These are phyloP conservation scores for Drosophila ogumai DNA, from an alignment of 1,140 invertebrate genomes.

Conservation along the genomic window DNA sequence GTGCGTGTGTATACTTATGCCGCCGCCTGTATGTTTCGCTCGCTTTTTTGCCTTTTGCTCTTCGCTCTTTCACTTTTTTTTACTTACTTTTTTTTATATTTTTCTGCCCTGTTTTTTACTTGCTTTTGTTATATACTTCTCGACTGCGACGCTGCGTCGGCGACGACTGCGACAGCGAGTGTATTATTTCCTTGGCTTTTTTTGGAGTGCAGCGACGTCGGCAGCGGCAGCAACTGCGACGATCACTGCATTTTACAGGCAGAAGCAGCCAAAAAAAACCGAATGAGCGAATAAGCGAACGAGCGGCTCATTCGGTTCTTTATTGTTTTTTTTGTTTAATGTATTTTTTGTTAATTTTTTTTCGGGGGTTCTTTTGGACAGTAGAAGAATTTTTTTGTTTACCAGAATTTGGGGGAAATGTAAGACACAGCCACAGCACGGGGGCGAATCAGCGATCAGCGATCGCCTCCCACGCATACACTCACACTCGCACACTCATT, in stretches of 20 bases:
- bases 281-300: constrained; percentile 11
- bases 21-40: constrained; percentile 45
- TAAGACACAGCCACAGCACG: constrained; percentile 9
- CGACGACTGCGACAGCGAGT: constrained; percentile 4
- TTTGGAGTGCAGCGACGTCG: constrained; percentile 62
- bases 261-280: constrained; percentile 5
- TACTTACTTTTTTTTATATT: constrained; percentile 17
- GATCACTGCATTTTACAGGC: constrained; percentile 45
- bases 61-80: constrained; percentile 40
- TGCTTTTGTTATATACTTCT: constrained; percentile 55
- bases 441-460: constrained; percentile 15
- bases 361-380: not conserved
- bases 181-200: constrained; percentile 45
- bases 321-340: not conserved
- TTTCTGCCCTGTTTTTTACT: constrained; percentile 38
- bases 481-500: not conserved
- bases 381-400: constrained; percentile 11
- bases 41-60: constrained; percentile 19
- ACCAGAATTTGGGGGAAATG: constrained; percentile 6
- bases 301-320: constrained; percentile 22
- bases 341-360: not conserved
- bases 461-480: constrained; percentile 6
- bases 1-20: constrained; percentile 35
- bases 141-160: constrained; percentile 7
- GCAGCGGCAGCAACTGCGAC: constrained; percentile 22